Base-by-base conservation (phyloP, 64 coral and sea anemone species). In the Astreopora myriophthalma region DNA sequence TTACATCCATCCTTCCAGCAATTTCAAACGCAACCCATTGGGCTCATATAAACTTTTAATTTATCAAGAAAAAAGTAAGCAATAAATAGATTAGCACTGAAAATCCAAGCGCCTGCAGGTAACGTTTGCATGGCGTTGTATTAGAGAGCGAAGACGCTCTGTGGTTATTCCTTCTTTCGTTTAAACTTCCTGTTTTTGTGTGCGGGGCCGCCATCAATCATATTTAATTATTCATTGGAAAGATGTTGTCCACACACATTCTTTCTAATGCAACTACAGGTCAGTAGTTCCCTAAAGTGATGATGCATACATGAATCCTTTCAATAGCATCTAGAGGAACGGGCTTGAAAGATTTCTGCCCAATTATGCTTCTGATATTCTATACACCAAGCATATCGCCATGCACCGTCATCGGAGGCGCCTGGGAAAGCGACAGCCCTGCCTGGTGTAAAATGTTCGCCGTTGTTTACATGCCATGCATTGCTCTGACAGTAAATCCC, bases 121-220 rank as follows among this genome's bases (percentile, higher is more conserved):
- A 64, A 26, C 61, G 5, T 37, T 32, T 16, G 14, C 33, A 20
- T 19, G 5, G 8, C 33, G 19, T 73, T 36, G 22, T 73, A 32
- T 79, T 79, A 24, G 55, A 19, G 13, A 32, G 5, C 75, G 13
- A 11, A 55, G 14, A 1, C 44, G 10, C 16, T 57, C 17, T 49
- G 40, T 60, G 22, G 31, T 65, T 60, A 2, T 6, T 37, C 26
- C 14, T 49, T 37, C 13, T 4, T 83, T 63, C 48, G 17, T 12
- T 64, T 83, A 6, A 83, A 83, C 79, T 83, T 83, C 79, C 79
- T 83, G 79, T 83, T 83, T 19, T 63, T 65, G 32, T 26, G 48
- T n/a, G n/a, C n/a, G 36, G 79, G 11, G 79, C 34, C 25, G 16
- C 28, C 22, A 39, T 83, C 52, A 24, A 34, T 80, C 16, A 29